A percentile compares a stretch with the other conserved stretches of the same genome.
Conservation (phyloP, 2,797 vertebrate species). For the Argentina silus region DNA sequence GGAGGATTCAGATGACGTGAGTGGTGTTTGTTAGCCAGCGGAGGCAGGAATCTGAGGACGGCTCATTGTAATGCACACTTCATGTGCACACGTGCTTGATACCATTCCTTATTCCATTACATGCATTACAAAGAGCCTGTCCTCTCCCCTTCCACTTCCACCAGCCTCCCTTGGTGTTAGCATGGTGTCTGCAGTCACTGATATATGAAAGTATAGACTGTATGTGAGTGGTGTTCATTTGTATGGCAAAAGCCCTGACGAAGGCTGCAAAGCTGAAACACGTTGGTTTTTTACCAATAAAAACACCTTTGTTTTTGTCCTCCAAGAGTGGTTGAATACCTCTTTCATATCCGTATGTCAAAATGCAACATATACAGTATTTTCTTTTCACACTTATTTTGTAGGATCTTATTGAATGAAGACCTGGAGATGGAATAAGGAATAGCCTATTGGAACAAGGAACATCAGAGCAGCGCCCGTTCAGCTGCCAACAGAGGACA, state of each 20-base stretch:
- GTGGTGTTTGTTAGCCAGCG: conserved; percentile 4
- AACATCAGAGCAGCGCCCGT: neutral
- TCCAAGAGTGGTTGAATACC: neutral
- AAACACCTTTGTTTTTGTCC: too few species aligned
- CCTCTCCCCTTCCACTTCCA: too few species aligned
- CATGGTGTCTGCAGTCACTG: too few species aligned
- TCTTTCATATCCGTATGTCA: neutral
- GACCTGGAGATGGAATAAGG: conserved; percentile 6
- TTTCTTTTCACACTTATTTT: conserved; percentile 28
- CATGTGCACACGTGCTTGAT: too few species aligned
- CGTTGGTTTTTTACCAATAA: too few species aligned
- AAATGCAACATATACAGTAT: neutral
- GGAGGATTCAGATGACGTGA: conserved; percentile 76
- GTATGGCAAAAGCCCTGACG: neutral
- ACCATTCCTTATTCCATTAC: too few species aligned
- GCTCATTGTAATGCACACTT: too few species aligned
- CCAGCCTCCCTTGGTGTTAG: too few species aligned
- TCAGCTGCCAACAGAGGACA: neutral
- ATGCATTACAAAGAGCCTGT: too few species aligned
- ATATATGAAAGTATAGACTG: too few species aligned
- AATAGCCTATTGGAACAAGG: neutral
- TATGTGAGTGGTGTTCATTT: neutral
- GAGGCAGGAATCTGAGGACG: neutral
- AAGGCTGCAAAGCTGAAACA: neutral
- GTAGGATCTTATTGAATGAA: conserved; percentile 76